These are phyloP conservation scores for Danionella cerebrum DNA, from an alignment of 2,113 vertebrate species.

Conservation along the genomic window DNA sequence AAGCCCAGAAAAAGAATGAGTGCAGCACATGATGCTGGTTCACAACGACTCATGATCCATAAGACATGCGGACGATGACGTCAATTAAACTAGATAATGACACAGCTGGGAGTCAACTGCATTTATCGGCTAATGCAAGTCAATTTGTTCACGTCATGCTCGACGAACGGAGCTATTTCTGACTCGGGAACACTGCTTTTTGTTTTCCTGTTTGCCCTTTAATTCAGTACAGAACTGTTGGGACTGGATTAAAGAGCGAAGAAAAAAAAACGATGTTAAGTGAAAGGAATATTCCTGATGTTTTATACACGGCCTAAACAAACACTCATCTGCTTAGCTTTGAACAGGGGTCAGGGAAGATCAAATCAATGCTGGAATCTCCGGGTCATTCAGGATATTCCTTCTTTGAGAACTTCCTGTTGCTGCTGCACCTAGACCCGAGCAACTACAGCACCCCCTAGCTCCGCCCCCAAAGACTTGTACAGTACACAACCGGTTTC, in stretches of 20 bases:
- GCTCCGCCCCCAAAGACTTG: too few species aligned
- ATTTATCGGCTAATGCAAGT: background rate
- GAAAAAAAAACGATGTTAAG: background rate
- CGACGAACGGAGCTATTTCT: background rate
- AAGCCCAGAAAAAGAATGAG: background rate
- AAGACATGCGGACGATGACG: background rate
- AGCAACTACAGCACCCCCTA: too few species aligned
- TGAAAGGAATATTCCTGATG: too few species aligned
- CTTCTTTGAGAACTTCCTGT: too few species aligned
- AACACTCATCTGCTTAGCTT: too few species aligned
- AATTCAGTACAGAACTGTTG: background rate
- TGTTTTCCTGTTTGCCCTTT: background rate
- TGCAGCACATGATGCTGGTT: background rate
- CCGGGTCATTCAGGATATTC: too few species aligned
- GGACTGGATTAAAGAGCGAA: background rate
- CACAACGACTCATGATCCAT: slow-evolving; percentile 1
- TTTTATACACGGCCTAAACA: too few species aligned
- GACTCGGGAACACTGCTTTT: background rate
- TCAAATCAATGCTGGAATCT: too few species aligned
- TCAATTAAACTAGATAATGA: slow-evolving; percentile 1
- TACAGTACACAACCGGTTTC: too few species aligned
- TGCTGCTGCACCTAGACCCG: too few species aligned
- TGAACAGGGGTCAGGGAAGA: too few species aligned
- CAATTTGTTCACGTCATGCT: background rate
- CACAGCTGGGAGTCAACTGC: background rate